Evolutionary conservation across 2,797 vertebrate genomes (phyloP), one percentile per base, ranked within the genome.

Genomic region (Enteromius afrohamiltoni): DNA sequence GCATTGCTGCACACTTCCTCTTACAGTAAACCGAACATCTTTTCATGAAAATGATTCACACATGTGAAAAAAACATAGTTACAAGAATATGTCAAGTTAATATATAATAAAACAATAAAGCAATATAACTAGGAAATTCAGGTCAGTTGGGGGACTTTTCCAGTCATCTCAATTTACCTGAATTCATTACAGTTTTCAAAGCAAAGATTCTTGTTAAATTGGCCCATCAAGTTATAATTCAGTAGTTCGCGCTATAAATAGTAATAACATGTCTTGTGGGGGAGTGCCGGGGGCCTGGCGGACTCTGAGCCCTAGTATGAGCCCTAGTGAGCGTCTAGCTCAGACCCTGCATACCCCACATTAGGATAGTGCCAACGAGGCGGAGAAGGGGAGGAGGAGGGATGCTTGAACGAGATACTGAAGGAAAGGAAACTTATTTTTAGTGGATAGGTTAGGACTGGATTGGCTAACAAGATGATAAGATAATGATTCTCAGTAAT

Each of bases 201-300:
- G 3, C 1, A 4, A 5, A 26, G 23, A 60, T 26, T 60, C 55
- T 60, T 26, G n/a, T 26, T 13, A 26, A 60, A 60, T 60, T 10
- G 23, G 1, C 10, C 10, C 11, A 60, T 60, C 4, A 26, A 60
- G 11, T 60, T 60, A 26, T 14, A 60, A 60, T 26, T 34, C 31
- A 34, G 31, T 34, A 34, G 31, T 34, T 34, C 31, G 3, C 31
- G 31, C 31, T 34, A 34, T 34, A 34, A 34, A 34, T 34, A 34
- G 31, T 34, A 34, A 4, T 34, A 6, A 6, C 34, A 34, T 34
- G 34, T 34, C 34, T 34, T 34, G 34, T n/a, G 34, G 34, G 4
- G 4, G 5, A 0, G 3, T 0, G 3, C 3, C 2, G 2, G 2
- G 31, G 3, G 31, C 3, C 31, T 34, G 31, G 3, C 3, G 31